Conservation (phyloP, 2,888 invertebrate species). For the Agonum fuliginosum region DNA sequence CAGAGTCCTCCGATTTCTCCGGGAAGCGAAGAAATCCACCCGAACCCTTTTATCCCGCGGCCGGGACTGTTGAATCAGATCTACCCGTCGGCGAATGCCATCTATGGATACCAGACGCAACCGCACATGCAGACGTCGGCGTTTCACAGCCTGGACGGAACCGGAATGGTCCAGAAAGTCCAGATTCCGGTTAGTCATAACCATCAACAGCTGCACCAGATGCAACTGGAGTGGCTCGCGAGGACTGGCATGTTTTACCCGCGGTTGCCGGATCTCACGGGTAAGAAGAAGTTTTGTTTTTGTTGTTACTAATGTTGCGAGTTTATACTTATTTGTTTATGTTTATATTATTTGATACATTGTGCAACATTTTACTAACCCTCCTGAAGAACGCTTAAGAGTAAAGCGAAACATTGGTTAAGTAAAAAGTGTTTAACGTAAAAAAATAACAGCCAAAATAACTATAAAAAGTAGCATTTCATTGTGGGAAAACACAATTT, state of each 20-base stretch:
- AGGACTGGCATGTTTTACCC: slow-evolving; percentile 95
- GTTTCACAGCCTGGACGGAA: slow-evolving; percentile 75
- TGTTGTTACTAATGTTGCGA: neutral
- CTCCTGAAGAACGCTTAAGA: too few species aligned
- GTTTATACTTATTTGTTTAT: neutral
- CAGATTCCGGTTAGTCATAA: slow-evolving; percentile 71
- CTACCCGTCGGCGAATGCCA: slow-evolving; percentile 67
- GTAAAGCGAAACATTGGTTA: too few species aligned
- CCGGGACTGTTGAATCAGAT: slow-evolving; percentile 76
- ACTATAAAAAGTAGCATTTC: too few species aligned
- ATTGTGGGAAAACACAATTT: too few species aligned
- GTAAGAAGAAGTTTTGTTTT: slow-evolving; percentile 72
- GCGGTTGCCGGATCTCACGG: slow-evolving; percentile 88
- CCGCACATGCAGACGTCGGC: slow-evolving; percentile 76
- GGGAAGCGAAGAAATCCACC: slow-evolving; percentile 84
- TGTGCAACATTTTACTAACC: too few species aligned
- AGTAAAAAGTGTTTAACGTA: too few species aligned
- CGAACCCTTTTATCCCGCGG: slow-evolving; percentile 76
- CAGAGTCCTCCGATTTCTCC: slow-evolving; percentile 91
- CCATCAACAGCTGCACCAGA: slow-evolving; percentile 81
- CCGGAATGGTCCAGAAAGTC: slow-evolving; percentile 74
- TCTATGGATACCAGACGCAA: slow-evolving; percentile 73
- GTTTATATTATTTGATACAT: neutral
- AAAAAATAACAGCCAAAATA: too few species aligned
- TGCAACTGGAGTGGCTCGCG: slow-evolving; percentile 93